Evolutionary conservation across 2,888 invertebrate genomes (phyloP).

Genomic region (Rhorus exstirpatorius): DNA sequence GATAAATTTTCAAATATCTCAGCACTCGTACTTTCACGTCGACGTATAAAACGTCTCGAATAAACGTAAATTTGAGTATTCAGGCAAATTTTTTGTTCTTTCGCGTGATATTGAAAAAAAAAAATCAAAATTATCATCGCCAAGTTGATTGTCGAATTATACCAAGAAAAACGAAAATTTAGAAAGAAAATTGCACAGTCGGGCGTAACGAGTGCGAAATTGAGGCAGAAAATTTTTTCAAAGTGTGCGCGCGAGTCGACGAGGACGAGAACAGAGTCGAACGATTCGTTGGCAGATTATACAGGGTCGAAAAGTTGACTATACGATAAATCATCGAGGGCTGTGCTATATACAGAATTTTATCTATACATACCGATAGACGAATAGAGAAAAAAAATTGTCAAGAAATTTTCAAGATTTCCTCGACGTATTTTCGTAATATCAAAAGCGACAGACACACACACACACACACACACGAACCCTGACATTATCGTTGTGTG

Average conservation of each 20-base stretch:
- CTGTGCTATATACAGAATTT: constrained; percentile 57
- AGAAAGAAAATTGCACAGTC: background rate
- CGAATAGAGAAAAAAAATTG: constrained; percentile 12
- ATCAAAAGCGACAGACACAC: constrained; percentile 8
- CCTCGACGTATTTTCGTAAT: background rate
- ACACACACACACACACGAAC: background rate
- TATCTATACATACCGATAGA: constrained; percentile 17
- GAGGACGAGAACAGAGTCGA: background rate
- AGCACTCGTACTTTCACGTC: background rate
- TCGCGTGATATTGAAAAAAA: too few species aligned
- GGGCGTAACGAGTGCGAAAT: background rate
- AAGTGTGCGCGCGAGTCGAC: constrained; percentile 14
- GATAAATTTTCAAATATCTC: background rate
- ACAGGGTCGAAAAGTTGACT: constrained; percentile 48
- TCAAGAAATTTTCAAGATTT: constrained; percentile 16
- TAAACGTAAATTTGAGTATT: background rate
- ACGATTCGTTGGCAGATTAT: constrained; percentile 6
- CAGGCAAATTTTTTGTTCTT: background rate
- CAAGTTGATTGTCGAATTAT: background rate
- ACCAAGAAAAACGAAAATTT: background rate
- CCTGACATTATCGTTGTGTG: background rate
- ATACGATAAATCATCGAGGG: constrained; percentile 62
- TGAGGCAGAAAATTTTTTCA: background rate
- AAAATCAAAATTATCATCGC: constrained; percentile 13
- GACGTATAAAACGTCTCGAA: background rate